Conservation (phyloP, 1,140 invertebrate species). For the Lepeophtheirus salmonis region DNA sequence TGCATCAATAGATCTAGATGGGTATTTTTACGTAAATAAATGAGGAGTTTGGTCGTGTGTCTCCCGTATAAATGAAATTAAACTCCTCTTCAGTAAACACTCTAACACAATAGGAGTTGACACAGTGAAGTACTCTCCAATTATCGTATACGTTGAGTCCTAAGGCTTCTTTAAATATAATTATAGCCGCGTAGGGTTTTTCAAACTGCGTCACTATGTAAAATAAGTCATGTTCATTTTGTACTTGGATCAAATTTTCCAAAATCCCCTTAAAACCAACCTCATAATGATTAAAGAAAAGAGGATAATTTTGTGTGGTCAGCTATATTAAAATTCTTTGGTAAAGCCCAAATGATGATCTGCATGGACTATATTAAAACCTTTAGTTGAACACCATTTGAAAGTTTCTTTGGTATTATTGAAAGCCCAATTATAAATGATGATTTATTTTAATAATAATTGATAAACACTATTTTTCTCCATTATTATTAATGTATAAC, state of each 20-base stretch:
- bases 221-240: slow-evolving; percentile 31
- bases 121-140: slow-evolving; percentile 53
- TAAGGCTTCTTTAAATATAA: slow-evolving; percentile 25
- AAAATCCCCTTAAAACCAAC: slow-evolving; percentile 44
- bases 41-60: slow-evolving; percentile 73
- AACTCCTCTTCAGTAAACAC: slow-evolving; percentile 38
- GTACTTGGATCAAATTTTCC: slow-evolving; percentile 37
- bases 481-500: too few relatives aligned
- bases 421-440: too few relatives aligned
- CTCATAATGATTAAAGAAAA: slow-evolving; percentile 46
- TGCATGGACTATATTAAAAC: too few relatives aligned
- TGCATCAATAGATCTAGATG: slow-evolving; percentile 76
- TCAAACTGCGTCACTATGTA: slow-evolving; percentile 20
- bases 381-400: too few relatives aligned
- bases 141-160: slow-evolving; percentile 40
- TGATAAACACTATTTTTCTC: too few relatives aligned
- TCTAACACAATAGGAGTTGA: slow-evolving; percentile 57
- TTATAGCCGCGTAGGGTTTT: slow-evolving; percentile 25
- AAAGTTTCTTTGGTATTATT: too few relatives aligned
- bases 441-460: too few relatives aligned
- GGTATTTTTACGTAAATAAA: slow-evolving; percentile 51
- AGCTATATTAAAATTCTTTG: slow-evolving; percentile 28
- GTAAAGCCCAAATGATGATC: slow-evolving; percentile 77
- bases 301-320: not conserved
- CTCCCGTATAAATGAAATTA: slow-evolving; percentile 84